phyloP scores from a whole-genome alignment of 2,888 invertebrate genomes.

The Cephus sareptanus region DNA sequence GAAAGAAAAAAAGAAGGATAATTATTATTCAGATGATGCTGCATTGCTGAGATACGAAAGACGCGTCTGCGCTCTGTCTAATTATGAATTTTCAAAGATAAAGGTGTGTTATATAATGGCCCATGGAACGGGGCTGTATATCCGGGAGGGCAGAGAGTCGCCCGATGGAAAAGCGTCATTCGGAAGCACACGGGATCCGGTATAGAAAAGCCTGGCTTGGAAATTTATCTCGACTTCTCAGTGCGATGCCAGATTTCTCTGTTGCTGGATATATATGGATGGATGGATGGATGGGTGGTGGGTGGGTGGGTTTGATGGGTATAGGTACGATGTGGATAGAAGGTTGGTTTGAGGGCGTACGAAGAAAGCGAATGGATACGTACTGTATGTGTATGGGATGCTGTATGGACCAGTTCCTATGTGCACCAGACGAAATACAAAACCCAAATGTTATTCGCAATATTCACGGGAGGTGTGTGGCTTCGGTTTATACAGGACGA shows the following conservation, averaged over 20 bases:
- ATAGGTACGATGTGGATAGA: conserved; percentile 30
- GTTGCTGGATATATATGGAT: not conserved
- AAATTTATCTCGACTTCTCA: too few relatives aligned
- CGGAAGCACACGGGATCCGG: conserved; percentile 11
- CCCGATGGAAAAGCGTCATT: too few relatives aligned
- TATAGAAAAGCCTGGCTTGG: conserved; percentile 29
- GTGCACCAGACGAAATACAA: conserved; percentile 21
- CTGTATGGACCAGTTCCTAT: too few relatives aligned
- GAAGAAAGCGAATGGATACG: conserved; percentile 14
- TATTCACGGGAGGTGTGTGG: conserved; percentile 6
- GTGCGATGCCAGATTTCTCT: not conserved
- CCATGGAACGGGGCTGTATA: too few relatives aligned
- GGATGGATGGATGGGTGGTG: conserved; percentile 22
- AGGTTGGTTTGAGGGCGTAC: conserved; percentile 26
- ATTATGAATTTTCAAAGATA: conserved; percentile 44
- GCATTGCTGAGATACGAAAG: too few relatives aligned
- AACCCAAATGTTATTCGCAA: conserved; percentile 46
- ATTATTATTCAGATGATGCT: conserved; percentile 40
- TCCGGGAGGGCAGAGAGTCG: conserved; percentile 11
- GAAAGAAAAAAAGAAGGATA: conserved; percentile 30
- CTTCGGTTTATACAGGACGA: not conserved
- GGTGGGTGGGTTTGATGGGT: conserved; percentile 25
- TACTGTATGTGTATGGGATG: too few relatives aligned
- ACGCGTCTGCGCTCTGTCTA: conserved; percentile 34
- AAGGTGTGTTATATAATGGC: conserved; percentile 34